phyloP scores from a whole-genome alignment of 2,113 vertebrate species.

The Urocitellus parryii region DNA sequence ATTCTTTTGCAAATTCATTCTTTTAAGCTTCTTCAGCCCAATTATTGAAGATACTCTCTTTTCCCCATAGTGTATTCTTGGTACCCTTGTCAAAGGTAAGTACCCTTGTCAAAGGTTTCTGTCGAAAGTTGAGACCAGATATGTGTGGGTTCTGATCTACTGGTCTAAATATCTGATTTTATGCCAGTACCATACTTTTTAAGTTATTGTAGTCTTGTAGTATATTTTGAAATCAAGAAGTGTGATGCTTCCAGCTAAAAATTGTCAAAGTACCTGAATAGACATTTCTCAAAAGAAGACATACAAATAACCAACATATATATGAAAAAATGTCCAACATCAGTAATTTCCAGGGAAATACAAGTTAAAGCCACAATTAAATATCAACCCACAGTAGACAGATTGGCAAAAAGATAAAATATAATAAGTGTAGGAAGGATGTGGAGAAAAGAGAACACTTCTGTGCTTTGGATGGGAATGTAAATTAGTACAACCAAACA shows the following conservation, averaged over 20 bases:
- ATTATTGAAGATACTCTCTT: background rate
- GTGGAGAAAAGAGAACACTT: too few species aligned
- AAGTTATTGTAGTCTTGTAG: background rate
- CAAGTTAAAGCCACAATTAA: background rate
- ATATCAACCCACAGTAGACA: background rate
- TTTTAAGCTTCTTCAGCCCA: background rate
- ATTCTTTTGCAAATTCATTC: background rate
- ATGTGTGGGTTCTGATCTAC: background rate
- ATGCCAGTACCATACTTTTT: background rate
- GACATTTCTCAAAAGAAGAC: background rate
- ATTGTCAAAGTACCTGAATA: background rate
- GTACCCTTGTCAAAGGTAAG: background rate
- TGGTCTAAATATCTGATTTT: background rate
- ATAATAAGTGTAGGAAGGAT: background rate
- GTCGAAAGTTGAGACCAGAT: background rate
- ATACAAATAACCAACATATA: background rate
- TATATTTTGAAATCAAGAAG: too few species aligned
- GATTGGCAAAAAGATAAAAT: background rate
- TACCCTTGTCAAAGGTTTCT: too few species aligned
- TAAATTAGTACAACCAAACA: background rate
- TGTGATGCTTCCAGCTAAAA: too few species aligned
- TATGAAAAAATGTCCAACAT: background rate
- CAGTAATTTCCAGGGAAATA: background rate
- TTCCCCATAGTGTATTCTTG: background rate
- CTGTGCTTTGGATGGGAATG: background rate